phyloP scores from a whole-genome alignment of 2,113 vertebrate genomes.

The Tachycineta bicolor region DNA sequence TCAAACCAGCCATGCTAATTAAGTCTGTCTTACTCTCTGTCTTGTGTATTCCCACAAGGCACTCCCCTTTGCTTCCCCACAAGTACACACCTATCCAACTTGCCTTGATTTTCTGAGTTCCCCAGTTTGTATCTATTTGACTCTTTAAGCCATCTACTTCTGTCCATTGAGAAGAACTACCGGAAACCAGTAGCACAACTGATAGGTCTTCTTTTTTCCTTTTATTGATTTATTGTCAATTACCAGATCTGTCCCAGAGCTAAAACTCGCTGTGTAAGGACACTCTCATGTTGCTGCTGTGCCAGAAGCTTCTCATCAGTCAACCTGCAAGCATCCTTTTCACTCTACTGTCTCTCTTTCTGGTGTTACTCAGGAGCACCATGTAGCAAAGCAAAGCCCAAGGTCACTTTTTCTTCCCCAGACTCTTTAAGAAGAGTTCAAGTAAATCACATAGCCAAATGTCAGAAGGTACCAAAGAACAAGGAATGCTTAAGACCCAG shows the following conservation, averaged over 20 bases:
- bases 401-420: not conserved
- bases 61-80: not conserved
- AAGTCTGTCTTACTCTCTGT: too few species aligned
- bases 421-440: not conserved
- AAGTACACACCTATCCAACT: not conserved
- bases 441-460: not conserved
- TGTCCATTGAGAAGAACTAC: not conserved
- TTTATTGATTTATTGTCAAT: not conserved
- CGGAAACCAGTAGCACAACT: not conserved
- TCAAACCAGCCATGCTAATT: too few species aligned
- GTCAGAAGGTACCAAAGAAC: not conserved
- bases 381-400: not conserved
- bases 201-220: not conserved
- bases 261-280: not conserved
- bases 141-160: not conserved
- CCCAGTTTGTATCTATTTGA: not conserved
- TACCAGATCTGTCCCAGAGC: not conserved
- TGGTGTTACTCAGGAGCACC: accelerated
- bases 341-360: not conserved
- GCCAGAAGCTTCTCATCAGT: not conserved
- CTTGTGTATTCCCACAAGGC: too few species aligned
- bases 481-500: not conserved
- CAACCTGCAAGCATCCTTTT: not conserved
- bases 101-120: not conserved
- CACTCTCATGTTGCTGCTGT: not conserved